phyloP scores from a whole-genome alignment of 2,797 vertebrate species.

The Philypnodon macrostomus region DNA sequence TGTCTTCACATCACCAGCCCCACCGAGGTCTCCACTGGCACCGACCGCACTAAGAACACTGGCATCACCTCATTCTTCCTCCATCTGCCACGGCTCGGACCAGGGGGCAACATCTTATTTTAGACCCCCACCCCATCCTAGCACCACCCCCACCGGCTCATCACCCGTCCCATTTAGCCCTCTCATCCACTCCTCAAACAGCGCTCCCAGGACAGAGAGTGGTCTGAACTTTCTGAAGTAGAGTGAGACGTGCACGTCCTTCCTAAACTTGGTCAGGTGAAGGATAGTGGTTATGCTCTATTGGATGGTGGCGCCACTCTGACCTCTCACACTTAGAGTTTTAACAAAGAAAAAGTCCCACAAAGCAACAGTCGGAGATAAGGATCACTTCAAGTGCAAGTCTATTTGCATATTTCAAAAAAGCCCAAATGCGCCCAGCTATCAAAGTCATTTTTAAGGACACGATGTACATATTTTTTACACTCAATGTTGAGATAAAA shows the following conservation, averaged over 20 bases:
- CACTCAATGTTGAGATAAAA: no score
- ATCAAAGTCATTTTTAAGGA: no score
- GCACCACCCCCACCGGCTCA: constrained; percentile 56
- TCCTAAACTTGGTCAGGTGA: constrained; percentile 75
- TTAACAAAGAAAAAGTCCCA: constrained; percentile 63
- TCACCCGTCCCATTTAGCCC: constrained; percentile 74
- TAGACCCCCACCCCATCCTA: constrained; percentile 69
- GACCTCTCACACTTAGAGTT: constrained; percentile 49
- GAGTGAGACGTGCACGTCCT: constrained; percentile 75
- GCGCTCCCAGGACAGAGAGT: constrained; percentile 63
- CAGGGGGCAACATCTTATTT: constrained; percentile 83
- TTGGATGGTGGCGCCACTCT: constrained; percentile 58
- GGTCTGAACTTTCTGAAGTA: constrained; percentile 71
- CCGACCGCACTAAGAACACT: constrained; percentile 78
- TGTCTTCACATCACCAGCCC: constrained; percentile 78
- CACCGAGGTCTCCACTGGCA: constrained; percentile 76
- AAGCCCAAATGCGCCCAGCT: not conserved
- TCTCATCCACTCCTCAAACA: constrained; percentile 73
- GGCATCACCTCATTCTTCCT: constrained; percentile 81
- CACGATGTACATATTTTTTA: no score
- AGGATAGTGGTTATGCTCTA: constrained; percentile 72
- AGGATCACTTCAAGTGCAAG: constrained; percentile 52
- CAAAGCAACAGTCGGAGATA: constrained; percentile 45
- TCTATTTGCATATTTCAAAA: constrained; percentile 12
- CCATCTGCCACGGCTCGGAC: constrained; percentile 83